phyloP scores from a whole-genome alignment of 2,888 invertebrate species.

The Ophion ellenae region DNA sequence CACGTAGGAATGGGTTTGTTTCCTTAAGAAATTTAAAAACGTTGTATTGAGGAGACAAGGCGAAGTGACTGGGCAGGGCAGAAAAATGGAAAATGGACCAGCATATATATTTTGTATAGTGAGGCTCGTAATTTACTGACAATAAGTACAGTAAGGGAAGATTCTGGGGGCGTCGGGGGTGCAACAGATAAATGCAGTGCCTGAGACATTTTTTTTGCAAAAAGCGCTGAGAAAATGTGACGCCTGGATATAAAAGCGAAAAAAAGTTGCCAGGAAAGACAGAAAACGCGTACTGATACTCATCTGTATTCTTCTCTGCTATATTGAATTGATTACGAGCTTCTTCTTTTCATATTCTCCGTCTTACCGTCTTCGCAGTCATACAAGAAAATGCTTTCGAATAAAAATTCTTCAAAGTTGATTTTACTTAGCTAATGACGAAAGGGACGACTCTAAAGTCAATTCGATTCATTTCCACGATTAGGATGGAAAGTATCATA shows the following conservation, averaged over 20 bases:
- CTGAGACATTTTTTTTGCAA: neutral
- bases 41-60: no score
- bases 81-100: neutral
- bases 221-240: neutral
- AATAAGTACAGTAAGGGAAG: no score
- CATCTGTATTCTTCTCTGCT: neutral
- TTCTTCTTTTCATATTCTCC: neutral
- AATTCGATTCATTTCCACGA: neutral
- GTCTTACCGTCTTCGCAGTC: neutral
- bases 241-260: neutral
- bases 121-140: neutral
- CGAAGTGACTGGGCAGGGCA: neutral
- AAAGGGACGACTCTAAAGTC: neutral
- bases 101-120: neutral
- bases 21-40: no score
- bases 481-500: no score
- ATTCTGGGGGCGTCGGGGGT: neutral
- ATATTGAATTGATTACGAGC: neutral
- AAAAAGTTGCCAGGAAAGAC: neutral
- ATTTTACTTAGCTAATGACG: neutral
- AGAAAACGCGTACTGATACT: neutral
- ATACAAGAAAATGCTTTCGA: neutral
- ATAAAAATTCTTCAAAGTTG: neutral
- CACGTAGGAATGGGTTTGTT: no score
- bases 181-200: neutral